phyloP scores from a whole-genome alignment of 2,888 invertebrate species.

The Synergus japonicus region DNA sequence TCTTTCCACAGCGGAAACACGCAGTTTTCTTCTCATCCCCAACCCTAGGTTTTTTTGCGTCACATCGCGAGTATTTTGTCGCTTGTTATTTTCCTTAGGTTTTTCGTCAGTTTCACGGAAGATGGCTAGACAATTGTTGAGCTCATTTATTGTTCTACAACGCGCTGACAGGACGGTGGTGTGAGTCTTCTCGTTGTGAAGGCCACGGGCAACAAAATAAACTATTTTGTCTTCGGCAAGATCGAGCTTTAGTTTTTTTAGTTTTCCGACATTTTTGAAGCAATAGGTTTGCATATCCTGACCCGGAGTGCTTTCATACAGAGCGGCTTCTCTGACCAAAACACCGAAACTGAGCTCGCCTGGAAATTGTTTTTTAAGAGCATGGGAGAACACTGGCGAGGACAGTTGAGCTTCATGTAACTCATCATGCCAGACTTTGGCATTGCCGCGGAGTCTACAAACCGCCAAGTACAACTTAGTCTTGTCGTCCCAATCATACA shows the following conservation, averaged over 20 bases:
- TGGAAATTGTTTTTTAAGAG: constrained; percentile 48
- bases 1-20: too few relatives aligned
- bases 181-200: constrained; percentile 50
- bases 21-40: too few relatives aligned
- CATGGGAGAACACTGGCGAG: constrained; percentile 37
- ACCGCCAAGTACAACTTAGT: too few relatives aligned
- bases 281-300: constrained; percentile 50
- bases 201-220: constrained; percentile 50
- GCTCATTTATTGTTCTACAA: constrained; percentile 44
- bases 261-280: constrained; percentile 48
- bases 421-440: constrained; percentile 52
- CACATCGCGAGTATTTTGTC: not conserved
- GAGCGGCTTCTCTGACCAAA: constrained; percentile 42
- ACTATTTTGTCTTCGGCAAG: constrained; percentile 48
- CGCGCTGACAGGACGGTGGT: constrained; percentile 43
- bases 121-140: constrained; percentile 44
- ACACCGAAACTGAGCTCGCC: constrained; percentile 50
- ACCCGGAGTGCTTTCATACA: constrained; percentile 46
- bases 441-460: constrained; percentile 38
- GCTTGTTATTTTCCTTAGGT: not conserved
- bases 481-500: too few relatives aligned
- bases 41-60: not conserved
- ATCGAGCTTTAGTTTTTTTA: constrained; percentile 50
- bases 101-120: constrained; percentile 1
- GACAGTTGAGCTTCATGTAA: not conserved